phyloP scores from a whole-genome alignment of 2,113 vertebrate species.

The Stomatorhinus ivindoensis region DNA sequence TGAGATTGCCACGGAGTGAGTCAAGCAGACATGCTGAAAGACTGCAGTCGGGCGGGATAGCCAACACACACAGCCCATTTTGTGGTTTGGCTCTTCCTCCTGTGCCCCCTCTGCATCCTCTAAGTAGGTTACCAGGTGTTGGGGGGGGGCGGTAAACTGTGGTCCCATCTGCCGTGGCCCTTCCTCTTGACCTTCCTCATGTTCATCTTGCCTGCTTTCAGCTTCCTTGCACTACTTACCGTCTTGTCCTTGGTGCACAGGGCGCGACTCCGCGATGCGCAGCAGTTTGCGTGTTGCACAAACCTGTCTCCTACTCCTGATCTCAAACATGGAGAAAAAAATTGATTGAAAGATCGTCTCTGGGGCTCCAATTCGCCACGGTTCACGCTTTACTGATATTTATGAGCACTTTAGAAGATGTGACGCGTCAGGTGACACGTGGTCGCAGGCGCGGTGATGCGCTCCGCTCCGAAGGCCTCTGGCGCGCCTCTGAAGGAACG shows the following conservation, averaged over 20 bases:
- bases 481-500: background rate
- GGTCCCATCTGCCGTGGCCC: background rate
- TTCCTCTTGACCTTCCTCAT: background rate
- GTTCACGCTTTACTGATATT: background rate
- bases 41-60: background rate
- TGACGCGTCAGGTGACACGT: background rate
- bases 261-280: background rate
- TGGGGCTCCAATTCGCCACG: background rate
- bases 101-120: background rate
- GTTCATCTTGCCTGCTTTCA: background rate
- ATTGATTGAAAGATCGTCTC: background rate
- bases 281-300: background rate
- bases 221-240: background rate
- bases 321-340: background rate
- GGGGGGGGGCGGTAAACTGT: background rate
- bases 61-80: background rate
- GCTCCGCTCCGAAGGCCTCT: background rate
- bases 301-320: background rate
- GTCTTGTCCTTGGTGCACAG: background rate
- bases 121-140: background rate
- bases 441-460: background rate
- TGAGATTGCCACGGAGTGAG: background rate
- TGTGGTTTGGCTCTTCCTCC: background rate
- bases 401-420: background rate
- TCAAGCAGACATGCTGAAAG: background rate